phyloP scores from a whole-genome alignment of 2,113 vertebrate genomes.

The Nothocercus julius region DNA sequence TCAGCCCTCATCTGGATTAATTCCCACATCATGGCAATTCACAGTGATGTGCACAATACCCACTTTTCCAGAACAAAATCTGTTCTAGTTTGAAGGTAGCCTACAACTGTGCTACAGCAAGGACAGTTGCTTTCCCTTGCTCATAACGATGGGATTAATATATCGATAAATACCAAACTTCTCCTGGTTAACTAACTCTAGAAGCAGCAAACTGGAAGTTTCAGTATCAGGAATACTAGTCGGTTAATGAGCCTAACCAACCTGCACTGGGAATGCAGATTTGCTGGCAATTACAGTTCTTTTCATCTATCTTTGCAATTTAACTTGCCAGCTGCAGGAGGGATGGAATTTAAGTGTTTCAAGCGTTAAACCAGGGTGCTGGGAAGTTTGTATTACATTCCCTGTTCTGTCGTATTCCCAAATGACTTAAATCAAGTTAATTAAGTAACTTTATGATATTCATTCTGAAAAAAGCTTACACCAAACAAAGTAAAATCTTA shows the following conservation, averaged over 20 bases:
- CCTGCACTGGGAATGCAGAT: not conserved
- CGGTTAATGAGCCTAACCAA: not conserved
- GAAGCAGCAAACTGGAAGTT: not conserved
- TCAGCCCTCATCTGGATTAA: not conserved
- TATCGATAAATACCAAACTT: not conserved
- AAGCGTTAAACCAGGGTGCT: not conserved
- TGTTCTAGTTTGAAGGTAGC: not conserved
- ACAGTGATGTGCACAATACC: not conserved
- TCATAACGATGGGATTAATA: not conserved
- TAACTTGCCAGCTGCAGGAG: not conserved
- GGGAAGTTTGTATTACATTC: not conserved
- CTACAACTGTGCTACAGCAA: not conserved
- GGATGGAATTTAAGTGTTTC: not conserved
- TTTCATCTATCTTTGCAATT: not conserved
- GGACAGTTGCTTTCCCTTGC: not conserved
- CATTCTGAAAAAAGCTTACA: not conserved
- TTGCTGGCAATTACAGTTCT: not conserved
- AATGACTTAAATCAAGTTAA: conserved; percentile 27
- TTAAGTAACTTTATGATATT: not conserved
- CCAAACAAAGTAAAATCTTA: not conserved
- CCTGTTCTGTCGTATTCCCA: not conserved
- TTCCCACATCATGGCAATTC: not conserved
- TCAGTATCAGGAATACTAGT: not conserved
- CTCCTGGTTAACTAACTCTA: not conserved
- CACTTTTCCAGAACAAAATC: not conserved